Conservation (phyloP, 2,888 invertebrate species). For the Drosophila planitibia region DNA sequence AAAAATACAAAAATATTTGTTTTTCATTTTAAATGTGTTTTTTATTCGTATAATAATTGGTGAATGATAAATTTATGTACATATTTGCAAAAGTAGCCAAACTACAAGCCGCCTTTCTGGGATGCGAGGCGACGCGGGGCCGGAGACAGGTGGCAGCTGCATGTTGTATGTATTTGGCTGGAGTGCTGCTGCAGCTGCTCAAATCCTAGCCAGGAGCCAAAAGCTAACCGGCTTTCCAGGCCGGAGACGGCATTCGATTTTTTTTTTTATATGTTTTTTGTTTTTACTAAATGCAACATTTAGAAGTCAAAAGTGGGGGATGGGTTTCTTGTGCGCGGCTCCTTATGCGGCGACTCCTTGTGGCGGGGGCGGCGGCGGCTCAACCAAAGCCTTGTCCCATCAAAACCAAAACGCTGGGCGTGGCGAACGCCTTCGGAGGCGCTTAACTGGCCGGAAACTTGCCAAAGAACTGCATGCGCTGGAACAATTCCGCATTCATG, state of each 20-base stretch:
- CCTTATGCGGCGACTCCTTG: slow-evolving; percentile 15
- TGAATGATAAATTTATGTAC: slow-evolving; percentile 2
- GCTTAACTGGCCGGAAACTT: slow-evolving; percentile 82
- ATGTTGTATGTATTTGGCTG: neutral
- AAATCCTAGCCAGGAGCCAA: slow-evolving; percentile 21
- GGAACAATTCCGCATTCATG: slow-evolving; percentile 84
- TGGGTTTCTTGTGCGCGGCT: slow-evolving; percentile 24
- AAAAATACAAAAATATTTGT: neutral
- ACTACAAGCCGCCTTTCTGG: slow-evolving; percentile 49
- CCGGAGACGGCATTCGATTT: slow-evolving; percentile 48
- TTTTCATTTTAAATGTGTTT: slow-evolving; percentile 27
- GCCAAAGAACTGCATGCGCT: slow-evolving; percentile 85
- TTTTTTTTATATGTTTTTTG: slow-evolving; percentile 13
- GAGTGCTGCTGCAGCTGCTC: slow-evolving; percentile 33
- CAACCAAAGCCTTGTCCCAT: slow-evolving; percentile 65
- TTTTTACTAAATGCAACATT: slow-evolving; percentile 71
- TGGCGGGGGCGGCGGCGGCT: slow-evolving; percentile 28
- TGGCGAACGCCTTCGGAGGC: slow-evolving; percentile 23
- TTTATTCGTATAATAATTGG: slow-evolving; percentile 22
- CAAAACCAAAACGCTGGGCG: slow-evolving; percentile 77
- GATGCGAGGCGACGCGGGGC: slow-evolving; percentile 25
- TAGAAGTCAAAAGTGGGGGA: slow-evolving; percentile 63
- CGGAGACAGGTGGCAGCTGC: slow-evolving; percentile 6
- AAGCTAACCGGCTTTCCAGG: slow-evolving; percentile 68
- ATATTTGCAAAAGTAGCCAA: slow-evolving; percentile 39